Evolutionary conservation across 2,797 vertebrate species (phyloP), one percentile per base, ranked within the genome.

Genomic region (Molossus molossus): DNA sequence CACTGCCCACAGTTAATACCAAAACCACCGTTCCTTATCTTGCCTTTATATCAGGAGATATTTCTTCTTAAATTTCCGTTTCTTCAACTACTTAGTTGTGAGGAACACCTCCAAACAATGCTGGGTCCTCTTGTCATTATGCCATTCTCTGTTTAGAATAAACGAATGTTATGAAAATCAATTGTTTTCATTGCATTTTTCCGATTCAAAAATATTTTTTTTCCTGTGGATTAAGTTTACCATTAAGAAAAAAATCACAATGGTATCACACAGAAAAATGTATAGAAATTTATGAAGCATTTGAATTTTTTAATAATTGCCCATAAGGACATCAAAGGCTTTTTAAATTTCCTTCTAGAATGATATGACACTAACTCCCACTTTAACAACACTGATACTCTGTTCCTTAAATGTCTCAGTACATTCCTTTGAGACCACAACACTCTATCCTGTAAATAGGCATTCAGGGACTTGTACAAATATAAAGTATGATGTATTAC

Each of bases 261-360:
- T 60, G 13, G 3, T 79, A 83, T n/a, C 40, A 58, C 53, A 58
- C 11, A 57, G 72, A 37, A 18, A 93, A 76, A 58, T 50, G 48
- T 37, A 77, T 20, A 81, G 53, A 84, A 76, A 73, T 14, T 48
- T 37, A 53, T 64, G 1, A 72, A 70, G 33, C 55, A 65, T 87
- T 83, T 76, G 45, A 77, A 50, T n/a, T 70, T 77, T 80, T 90
- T 8, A 91, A 87, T 75, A 87, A 58, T 77, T 85, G 18, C 13
- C 62, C 27, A 70, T 23, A n/a, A 89, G 29, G 25, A 29, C 27
- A 45, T 85, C 27, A 77, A 87, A 86, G 14, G 20, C 76, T 57
- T 90, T 95, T 87, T 5, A 72, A 67, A 62, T 91, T 84, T 87
- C 17, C 50, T 79, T 33, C 33, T 65, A 73, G 76, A 79, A 58